These are phyloP conservation scores for Myopa tessellatipennis DNA, from an alignment of 2,888 invertebrate genomes.

Conservation along the genomic window DNA sequence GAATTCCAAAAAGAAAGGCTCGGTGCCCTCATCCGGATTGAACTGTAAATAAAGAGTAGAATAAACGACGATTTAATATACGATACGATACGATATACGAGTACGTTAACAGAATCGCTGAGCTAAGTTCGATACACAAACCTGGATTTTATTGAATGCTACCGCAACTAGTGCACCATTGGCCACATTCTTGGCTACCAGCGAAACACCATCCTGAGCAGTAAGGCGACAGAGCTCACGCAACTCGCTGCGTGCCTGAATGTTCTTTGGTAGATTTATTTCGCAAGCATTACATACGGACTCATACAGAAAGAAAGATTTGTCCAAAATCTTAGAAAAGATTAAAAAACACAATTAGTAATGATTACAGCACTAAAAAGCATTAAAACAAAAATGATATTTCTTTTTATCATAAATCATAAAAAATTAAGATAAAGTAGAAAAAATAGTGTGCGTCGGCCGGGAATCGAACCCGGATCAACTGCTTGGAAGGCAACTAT, in stretches of 20 bases:
- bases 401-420: neutral
- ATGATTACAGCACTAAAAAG: neutral
- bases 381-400: neutral
- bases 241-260: conserved; percentile 72
- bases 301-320: conserved; percentile 73
- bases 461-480: conserved; percentile 70
- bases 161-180: conserved; percentile 73
- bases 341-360: conserved; percentile 9
- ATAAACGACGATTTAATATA: neutral
- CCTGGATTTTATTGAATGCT: conserved; percentile 79
- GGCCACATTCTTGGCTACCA: conserved; percentile 72
- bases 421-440: neutral
- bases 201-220: conserved; percentile 74
- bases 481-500: conserved; percentile 69
- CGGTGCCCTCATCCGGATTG: conserved; percentile 54
- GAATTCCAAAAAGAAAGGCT: conserved; percentile 61
- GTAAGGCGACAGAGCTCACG: conserved; percentile 72
- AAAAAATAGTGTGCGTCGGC: conserved; percentile 62
- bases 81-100: too few species aligned
- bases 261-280: conserved; percentile 70
- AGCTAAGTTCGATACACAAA: conserved; percentile 48
- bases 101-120: neutral
- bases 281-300: conserved; percentile 72
- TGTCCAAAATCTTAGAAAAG: conserved; percentile 63
- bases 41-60: conserved; percentile 48